Conservation (phyloP, 2,797 vertebrate species). For the Orientallactaga sibirica region DNA sequence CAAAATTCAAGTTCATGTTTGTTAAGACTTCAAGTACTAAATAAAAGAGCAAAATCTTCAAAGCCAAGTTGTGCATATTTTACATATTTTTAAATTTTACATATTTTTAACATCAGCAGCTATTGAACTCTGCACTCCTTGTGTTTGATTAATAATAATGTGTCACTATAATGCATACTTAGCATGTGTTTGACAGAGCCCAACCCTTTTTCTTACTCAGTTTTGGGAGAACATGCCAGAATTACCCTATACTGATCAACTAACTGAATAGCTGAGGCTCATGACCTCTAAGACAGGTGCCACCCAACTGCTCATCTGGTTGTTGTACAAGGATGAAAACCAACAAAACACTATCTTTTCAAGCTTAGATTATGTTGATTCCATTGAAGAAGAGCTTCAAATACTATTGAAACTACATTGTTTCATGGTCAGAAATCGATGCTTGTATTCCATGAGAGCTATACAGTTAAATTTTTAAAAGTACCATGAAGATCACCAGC, state of each 20-base stretch:
- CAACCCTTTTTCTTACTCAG: background rate
- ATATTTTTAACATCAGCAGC: background rate
- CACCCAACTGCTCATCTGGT: background rate
- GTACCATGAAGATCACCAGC: background rate
- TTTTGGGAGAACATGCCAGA: background rate
- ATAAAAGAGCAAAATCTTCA: background rate
- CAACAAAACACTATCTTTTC: background rate
- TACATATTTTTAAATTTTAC: background rate
- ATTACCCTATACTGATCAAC: too few species aligned
- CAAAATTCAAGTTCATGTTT: background rate
- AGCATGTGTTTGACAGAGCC: background rate
- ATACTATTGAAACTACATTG: background rate
- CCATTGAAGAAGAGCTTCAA: slow-evolving; percentile 16
- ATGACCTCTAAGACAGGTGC: background rate
- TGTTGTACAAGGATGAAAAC: background rate
- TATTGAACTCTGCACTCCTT: background rate
- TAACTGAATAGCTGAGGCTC: background rate
- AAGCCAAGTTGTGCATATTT: background rate
- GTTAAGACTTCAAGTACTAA: slow-evolving; percentile 27
- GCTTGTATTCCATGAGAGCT: background rate
- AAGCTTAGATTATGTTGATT: background rate
- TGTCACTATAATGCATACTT: background rate
- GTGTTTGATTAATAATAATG: background rate
- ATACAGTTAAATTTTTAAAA: slow-evolving; percentile 24
- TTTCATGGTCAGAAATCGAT: slow-evolving; percentile 5